Base-by-base conservation (phyloP, 2,888 invertebrate genomes). In the Yponomeuta plumbellus region DNA sequence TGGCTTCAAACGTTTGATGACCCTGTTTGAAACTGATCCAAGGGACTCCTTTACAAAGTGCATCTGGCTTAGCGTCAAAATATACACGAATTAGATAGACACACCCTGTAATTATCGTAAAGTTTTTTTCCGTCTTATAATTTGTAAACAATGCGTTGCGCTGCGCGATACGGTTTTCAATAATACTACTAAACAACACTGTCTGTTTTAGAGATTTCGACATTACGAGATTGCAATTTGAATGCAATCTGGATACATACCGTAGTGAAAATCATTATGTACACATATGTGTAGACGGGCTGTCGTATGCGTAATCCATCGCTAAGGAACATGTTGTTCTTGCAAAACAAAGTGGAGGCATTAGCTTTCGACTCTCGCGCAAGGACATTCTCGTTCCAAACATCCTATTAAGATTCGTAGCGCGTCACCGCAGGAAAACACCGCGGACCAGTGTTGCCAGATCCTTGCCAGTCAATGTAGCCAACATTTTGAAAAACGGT, bases 351-450 rank as follows among this genome's bases (percentile, higher is more conserved):
- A 77, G 73, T 80, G 22, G 79, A 75, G 71, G 71, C 73, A 76
- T 80, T 78, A 79, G 80, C 83, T 84, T 83, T 83, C 83, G 73
- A 79, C 75, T 74, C 75, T 75, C 69, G 75, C 80, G 83, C 86
- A 87, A 88, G 87, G 87, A 86, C 85, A 80, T 80, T 78, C 74
- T 72, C 71, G 72, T 74, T 77, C 74, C 73, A 75, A 75, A 73
- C 73, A 68, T 69, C 69, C 72, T 73, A 74, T 80, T 76, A 70
- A 69, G 67, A 80, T 79, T 85, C 84, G 68, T 67, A 69, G 67
- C 71, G 72, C 76, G 80, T 79, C 71, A 67, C 67, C 70, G 66
- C 44, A 67, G 66, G 72, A 74, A 73, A 73, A 75, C 76, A 72
- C 34, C 68, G 66, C 71, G 69, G 34, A 8, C 34, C 1, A 34